phyloP scores from a whole-genome alignment of 2,888 invertebrate species.

The Yponomeuta evonymella region DNA sequence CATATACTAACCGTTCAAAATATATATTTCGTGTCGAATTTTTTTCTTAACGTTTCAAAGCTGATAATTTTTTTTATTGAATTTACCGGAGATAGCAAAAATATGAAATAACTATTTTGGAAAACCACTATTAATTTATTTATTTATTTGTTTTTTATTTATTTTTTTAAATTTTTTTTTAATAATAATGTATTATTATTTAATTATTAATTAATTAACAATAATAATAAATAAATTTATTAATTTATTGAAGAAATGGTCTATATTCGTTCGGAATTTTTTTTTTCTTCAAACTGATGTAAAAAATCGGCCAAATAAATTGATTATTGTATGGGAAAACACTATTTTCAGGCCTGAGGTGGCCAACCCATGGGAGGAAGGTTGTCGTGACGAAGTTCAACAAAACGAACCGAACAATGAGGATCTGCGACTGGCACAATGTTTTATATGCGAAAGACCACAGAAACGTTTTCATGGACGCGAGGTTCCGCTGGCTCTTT shows the following conservation, averaged over 20 bases:
- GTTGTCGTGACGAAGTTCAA: slow-evolving; percentile 17
- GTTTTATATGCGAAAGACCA: slow-evolving; percentile 27
- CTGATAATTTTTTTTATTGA: slow-evolving; percentile 11
- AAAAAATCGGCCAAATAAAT: slow-evolving; percentile 18
- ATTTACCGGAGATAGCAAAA: slow-evolving; percentile 15
- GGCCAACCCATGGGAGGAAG: slow-evolving; percentile 16
- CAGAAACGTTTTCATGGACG: slow-evolving; percentile 26
- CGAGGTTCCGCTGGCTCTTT: slow-evolving; percentile 24
- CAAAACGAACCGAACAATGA: slow-evolving; percentile 15
- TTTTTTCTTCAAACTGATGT: slow-evolving; percentile 18
- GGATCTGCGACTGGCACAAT: slow-evolving; percentile 17
- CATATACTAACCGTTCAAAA: slow-evolving; percentile 12
- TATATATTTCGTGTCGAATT: not conserved
- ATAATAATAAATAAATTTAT: too few species aligned
- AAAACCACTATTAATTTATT: slow-evolving; percentile 13
- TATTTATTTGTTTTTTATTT: too few species aligned
- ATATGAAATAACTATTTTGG: slow-evolving; percentile 15
- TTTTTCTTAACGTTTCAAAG: too few species aligned
- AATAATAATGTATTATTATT: too few species aligned
- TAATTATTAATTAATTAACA: too few species aligned
- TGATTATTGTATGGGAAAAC: slow-evolving; percentile 17
- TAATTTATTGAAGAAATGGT: slow-evolving; percentile 13
- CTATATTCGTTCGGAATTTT: slow-evolving; percentile 15
- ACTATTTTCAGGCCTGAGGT: slow-evolving; percentile 16
- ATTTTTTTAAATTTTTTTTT: too few species aligned